Percentiles rank a stretch among this genome's conserved stretches.
phyloP scores from a whole-genome alignment of 2,113 vertebrate genomes.

The Morone chrysops region DNA sequence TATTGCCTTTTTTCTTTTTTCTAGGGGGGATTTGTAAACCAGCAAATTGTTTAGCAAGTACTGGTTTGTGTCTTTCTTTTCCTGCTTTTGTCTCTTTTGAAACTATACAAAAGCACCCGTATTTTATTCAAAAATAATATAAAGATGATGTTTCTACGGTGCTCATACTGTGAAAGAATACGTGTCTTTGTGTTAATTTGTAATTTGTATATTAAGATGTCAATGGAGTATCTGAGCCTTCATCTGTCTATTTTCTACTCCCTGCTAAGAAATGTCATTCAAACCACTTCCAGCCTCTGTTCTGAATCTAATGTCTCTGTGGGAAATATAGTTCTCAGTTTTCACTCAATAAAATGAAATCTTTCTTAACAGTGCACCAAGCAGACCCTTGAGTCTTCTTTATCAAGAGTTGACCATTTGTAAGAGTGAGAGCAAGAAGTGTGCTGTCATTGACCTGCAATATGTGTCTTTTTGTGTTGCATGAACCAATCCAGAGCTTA shows the following conservation, averaged over 20 bases:
- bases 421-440: conserved; percentile 37
- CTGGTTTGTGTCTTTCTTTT: conserved; percentile 67
- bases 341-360: conserved; percentile 77
- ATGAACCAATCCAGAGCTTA: conserved; percentile 55
- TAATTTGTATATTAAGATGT: conserved; percentile 60
- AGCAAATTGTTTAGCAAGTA: conserved; percentile 60
- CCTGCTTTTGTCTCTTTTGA: conserved; percentile 51
- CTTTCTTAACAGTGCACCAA: conserved; percentile 69
- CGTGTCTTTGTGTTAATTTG: conserved; percentile 54
- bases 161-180: conserved; percentile 55
- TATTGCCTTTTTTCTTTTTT: conserved; percentile 36
- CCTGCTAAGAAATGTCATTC: conserved; percentile 53
- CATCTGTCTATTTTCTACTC: conserved; percentile 34
- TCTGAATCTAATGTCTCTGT: conserved; percentile 67
- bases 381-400: conserved; percentile 79
- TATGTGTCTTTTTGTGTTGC: conserved; percentile 52
- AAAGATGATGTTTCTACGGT: conserved; percentile 58
- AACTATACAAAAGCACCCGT: conserved; percentile 39
- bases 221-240: conserved; percentile 48
- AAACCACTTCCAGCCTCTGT: conserved; percentile 49
- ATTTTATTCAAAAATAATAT: conserved; percentile 55
- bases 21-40: conserved; percentile 53
- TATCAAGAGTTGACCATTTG: conserved; percentile 32
- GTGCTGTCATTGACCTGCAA: conserved; percentile 25
- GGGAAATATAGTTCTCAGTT: conserved; percentile 54